Evolutionary conservation across 2,113 vertebrate species (phyloP).

Genomic region (Mesocricetus auratus): DNA sequence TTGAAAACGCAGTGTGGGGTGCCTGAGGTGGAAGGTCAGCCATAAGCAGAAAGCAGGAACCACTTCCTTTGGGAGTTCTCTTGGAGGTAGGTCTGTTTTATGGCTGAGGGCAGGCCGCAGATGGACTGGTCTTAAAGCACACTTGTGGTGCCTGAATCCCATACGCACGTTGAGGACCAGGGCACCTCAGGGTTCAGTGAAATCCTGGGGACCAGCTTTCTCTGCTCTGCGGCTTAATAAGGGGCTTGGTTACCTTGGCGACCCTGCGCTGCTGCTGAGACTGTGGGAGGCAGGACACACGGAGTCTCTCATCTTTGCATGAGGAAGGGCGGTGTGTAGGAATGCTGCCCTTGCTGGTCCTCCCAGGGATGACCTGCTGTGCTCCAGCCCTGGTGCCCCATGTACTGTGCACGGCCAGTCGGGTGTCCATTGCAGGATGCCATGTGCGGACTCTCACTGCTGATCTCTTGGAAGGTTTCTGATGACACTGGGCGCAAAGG

Average conservation of each 20-base stretch:
- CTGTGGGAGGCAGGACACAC: not conserved
- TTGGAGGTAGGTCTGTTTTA: not conserved
- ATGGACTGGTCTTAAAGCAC: not conserved
- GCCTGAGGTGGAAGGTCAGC: no score
- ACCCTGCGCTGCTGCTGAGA: not conserved
- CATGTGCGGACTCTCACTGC: fast-evolving
- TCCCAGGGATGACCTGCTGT: fast-evolving
- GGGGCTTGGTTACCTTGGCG: not conserved
- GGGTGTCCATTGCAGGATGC: not conserved
- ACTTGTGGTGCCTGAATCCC: fast-evolving
- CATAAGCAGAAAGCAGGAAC: not conserved
- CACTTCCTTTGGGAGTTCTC: not conserved
- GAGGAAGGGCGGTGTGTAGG: not conserved
- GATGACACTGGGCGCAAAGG: not conserved
- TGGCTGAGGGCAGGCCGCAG: not conserved
- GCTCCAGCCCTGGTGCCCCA: not conserved
- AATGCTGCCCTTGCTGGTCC: fast-evolving
- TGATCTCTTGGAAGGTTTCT: no score
- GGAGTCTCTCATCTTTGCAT: no score
- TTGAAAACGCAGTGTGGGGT: not conserved
- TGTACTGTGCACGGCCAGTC: no score
- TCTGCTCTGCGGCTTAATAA: not conserved
- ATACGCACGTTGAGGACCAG: not conserved
- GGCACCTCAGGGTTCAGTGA: not conserved
- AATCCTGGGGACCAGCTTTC: not conserved